Conservation (phyloP, 2,113 vertebrate genomes). For the Melanotaenia duboulayi region DNA sequence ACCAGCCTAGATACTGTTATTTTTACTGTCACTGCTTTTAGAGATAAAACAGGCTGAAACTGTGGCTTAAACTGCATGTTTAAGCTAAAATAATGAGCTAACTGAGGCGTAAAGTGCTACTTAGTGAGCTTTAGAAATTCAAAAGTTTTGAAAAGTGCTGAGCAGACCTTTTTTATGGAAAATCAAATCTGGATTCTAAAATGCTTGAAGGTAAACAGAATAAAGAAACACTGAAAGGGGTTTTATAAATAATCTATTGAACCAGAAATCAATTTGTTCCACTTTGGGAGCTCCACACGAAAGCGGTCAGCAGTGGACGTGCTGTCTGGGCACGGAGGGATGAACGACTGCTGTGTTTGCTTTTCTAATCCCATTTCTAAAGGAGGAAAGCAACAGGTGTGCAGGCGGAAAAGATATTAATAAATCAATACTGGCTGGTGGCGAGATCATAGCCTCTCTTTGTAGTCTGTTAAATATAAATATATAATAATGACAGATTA, state of each 20-base stretch:
- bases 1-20: conserved; percentile 1
- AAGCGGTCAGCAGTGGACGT: not conserved
- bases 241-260: conserved; percentile 1
- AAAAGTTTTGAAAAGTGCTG: not conserved
- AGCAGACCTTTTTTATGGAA: not conserved
- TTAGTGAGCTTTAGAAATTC: not conserved
- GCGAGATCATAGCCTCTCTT: not conserved
- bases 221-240: too few relatives aligned
- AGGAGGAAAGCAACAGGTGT: conserved; percentile 44
- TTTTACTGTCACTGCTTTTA: not conserved
- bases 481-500: not conserved
- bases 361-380: conserved; percentile 54
- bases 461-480: not conserved
- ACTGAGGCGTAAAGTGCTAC: too few relatives aligned
- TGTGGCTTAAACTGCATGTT: not conserved
- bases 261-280: conserved; percentile 23
- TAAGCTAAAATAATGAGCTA: not conserved
- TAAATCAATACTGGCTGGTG: conserved; percentile 31
- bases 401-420: conserved; percentile 24
- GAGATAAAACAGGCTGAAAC: not conserved
- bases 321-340: not conserved
- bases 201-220: not conserved
- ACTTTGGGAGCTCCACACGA: conserved; percentile 5
- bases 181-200: not conserved
- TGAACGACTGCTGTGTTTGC: conserved; percentile 45